Percentiles rank a stretch among this genome's conserved stretches.
Conservation (phyloP, 2,113 vertebrate species). For the Choloepus hoffmanni region DNA sequence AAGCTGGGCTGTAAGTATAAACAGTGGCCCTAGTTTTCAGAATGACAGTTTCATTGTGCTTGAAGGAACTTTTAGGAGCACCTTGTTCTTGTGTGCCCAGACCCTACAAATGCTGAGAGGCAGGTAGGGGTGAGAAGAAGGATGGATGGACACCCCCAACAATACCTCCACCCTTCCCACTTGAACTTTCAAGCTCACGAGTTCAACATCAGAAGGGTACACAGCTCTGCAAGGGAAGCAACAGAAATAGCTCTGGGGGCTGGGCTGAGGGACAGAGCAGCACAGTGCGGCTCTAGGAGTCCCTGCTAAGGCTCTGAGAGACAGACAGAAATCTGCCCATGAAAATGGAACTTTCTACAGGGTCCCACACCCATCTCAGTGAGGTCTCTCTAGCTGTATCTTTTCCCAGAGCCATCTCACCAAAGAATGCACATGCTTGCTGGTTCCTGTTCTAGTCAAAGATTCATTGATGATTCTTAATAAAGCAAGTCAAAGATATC, state of each 20-base stretch:
- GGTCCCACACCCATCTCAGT: not conserved
- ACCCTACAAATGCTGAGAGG: not conserved
- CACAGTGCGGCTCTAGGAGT: fast-evolving
- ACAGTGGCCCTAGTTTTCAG: not conserved
- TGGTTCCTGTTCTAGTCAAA: not conserved
- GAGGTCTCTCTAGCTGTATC: not conserved
- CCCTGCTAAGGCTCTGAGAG: not conserved
- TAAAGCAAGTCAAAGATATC: not conserved
- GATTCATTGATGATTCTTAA: not conserved
- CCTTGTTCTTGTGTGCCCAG: not conserved
- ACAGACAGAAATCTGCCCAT: not conserved
- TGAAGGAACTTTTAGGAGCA: not conserved
- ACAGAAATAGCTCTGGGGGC: not conserved
- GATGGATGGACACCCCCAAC: not conserved
- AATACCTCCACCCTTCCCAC: not conserved
- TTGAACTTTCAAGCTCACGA: not conserved
- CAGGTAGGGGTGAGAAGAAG: not conserved
- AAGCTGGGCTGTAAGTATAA: not conserved
- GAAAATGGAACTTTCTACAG: not conserved
- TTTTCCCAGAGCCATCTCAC: not conserved
- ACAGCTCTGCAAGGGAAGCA: not conserved
- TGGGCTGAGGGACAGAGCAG: too few species aligned
- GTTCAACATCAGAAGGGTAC: not conserved
- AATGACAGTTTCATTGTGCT: not conserved
- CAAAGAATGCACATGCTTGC: not conserved